These are phyloP conservation scores for Syrrhaptes paradoxus DNA, from an alignment of 2,113 vertebrate genomes.

Conservation along the genomic window DNA sequence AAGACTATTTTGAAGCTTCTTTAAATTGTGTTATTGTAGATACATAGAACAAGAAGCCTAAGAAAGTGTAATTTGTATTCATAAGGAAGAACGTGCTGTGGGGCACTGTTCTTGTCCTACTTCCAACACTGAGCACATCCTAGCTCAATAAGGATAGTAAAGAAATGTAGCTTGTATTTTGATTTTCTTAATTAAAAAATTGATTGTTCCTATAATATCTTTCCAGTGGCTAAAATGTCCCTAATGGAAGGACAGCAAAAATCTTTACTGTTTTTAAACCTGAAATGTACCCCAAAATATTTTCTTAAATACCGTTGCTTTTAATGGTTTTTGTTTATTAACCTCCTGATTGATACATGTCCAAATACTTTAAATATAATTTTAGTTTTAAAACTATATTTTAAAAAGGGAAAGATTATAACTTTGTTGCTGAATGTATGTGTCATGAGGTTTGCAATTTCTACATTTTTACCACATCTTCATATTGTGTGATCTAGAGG, in stretches of 20 bases:
- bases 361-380: not conserved
- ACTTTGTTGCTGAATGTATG: not conserved
- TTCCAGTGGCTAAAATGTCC: not conserved
- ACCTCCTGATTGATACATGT: not conserved
- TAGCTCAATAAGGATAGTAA: not conserved
- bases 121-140: not conserved
- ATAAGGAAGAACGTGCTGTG: not conserved
- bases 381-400: not conserved
- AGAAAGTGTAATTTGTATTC: not conserved
- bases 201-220: not conserved
- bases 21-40: not conserved
- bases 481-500: fast-evolving
- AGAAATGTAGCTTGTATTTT: not conserved
- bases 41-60: not conserved
- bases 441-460: not conserved
- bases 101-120: not conserved
- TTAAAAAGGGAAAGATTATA: not conserved
- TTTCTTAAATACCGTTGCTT: not conserved
- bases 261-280: not conserved
- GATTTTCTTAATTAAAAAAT: not conserved
- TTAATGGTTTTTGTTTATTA: not conserved
- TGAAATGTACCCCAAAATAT: not conserved
- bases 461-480: not conserved
- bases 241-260: not conserved
- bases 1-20: not conserved